Evolutionary conservation across 2,113 vertebrate genomes (phyloP), one percentile per base, ranked within the genome.

Genomic region (Marmota monax): DNA sequence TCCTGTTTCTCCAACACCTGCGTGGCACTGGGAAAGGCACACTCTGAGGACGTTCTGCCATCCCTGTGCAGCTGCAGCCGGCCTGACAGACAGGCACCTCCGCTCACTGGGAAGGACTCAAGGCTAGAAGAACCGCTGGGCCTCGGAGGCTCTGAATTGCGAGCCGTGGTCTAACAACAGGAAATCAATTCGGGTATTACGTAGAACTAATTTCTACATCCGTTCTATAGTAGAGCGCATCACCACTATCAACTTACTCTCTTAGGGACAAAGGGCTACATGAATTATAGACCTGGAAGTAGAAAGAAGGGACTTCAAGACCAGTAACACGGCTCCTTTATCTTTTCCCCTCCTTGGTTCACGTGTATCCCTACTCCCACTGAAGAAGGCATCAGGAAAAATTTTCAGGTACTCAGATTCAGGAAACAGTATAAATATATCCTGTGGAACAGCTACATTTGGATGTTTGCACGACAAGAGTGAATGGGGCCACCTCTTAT

Each of bases 181-280:
- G 42, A 63, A 84, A 97, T 90, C 92, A 63, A 61, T 34, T 95
- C 25, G 32, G 13, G 45, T 77, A 22, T 51, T 94, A 45, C 34
- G 42, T 51, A 69, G 84, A 70, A 7, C 69, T 80, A 27, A 58
- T 95, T 93, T 92, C 93, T 80, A 78, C 87, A 85, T 83, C 32
- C 85, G 42, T 32, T 90, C 53, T 65, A 4, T 16, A 42, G 61
- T 6, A 78, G 37, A 78, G 32, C 56, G 7, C 20, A 32, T 25
- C 18, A 34, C 20, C 29, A 42, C 45, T 90, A 89, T 16, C 8
- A 73, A 61, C 95, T 58, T 22, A 45, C 2, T 51, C 86, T 95
- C 12, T 3, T 77, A 73, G 90, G 39, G 48, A 23, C 12, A 63
- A 25, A 83, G 45, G 90, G 61, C 76, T 2, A 73, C 84, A 69